phyloP scores from a whole-genome alignment of 2,797 vertebrate species.

The Premnoplex brunnescens region DNA sequence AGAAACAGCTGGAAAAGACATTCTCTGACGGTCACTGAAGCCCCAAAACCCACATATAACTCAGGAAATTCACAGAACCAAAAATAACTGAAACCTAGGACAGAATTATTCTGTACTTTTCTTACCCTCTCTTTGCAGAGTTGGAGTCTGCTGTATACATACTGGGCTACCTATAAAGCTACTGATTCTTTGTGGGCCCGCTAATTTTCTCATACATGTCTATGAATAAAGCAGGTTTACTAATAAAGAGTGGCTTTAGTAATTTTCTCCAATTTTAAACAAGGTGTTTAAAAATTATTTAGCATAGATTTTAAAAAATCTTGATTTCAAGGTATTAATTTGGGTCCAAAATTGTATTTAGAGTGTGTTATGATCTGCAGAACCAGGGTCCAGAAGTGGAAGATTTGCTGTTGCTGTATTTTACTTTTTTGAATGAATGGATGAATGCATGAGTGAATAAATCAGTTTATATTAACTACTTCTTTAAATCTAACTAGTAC shows the following conservation, averaged over 20 bases:
- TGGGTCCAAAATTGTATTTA: not conserved
- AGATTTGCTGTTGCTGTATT: not conserved
- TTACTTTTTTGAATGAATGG: not conserved
- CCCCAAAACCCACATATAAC: not conserved
- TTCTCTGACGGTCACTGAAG: not conserved
- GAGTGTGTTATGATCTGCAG: not conserved
- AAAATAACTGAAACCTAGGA: not conserved
- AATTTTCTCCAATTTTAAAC: not conserved
- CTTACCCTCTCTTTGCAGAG: not conserved
- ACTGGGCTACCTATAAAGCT: not conserved
- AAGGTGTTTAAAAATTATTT: not conserved
- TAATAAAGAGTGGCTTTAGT: not conserved
- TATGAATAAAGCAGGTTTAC: not conserved
- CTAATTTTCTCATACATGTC: not conserved
- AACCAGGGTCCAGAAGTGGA: not conserved
- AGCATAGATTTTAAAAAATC: not conserved
- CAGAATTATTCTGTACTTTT: not conserved
- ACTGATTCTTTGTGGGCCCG: not conserved
- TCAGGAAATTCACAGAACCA: not conserved
- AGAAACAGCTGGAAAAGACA: constrained; percentile 2
- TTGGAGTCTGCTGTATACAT: not conserved
- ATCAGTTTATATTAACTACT: not conserved
- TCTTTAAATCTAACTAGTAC: not conserved
- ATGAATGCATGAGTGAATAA: not conserved
- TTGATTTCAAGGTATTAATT: not conserved